Evolutionary conservation across 2,113 vertebrate genomes (phyloP).

Genomic region (Patagioenas fasciata): DNA sequence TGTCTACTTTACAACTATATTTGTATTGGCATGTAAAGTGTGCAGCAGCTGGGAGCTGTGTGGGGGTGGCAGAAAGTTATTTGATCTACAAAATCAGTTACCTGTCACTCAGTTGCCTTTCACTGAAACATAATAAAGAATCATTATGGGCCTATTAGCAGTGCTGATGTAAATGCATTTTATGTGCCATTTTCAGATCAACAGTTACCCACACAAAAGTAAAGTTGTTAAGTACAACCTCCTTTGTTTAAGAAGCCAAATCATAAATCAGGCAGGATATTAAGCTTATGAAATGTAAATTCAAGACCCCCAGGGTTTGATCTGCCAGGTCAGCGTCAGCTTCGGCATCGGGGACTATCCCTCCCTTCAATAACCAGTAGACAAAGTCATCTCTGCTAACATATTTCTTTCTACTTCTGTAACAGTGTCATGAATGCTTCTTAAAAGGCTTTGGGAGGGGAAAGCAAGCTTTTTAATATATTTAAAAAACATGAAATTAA

Average conservation of each 20-base stretch:
- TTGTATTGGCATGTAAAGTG: conserved; percentile 54
- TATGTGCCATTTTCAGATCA: conserved; percentile 65
- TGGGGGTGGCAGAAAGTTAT: conserved; percentile 57
- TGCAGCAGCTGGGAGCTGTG: conserved; percentile 34
- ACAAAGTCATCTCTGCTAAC: neutral
- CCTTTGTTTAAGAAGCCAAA: conserved; percentile 53
- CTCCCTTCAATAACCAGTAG: neutral
- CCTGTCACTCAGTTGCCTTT: conserved; percentile 67
- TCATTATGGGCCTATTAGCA: conserved; percentile 68
- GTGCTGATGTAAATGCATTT: conserved; percentile 66
- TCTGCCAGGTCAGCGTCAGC: conserved; percentile 23
- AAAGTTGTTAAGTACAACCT: conserved; percentile 63
- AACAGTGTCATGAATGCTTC: neutral
- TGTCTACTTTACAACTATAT: conserved; percentile 55
- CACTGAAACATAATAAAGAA: conserved; percentile 67
- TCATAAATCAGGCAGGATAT: conserved; percentile 58
- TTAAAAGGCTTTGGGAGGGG: neutral
- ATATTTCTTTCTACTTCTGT: neutral
- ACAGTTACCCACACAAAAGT: conserved; percentile 68
- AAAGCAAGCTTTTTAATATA: neutral
- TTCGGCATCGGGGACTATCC: neutral
- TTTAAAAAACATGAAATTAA: conserved; percentile 31
- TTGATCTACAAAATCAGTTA: conserved; percentile 65
- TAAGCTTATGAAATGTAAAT: conserved; percentile 63
- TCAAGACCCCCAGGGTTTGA: conserved; percentile 4